Evolutionary conservation across 2,113 vertebrate genomes (phyloP), one percentile per base, ranked within the genome.

Genomic region (Osmerus eperlanus): DNA sequence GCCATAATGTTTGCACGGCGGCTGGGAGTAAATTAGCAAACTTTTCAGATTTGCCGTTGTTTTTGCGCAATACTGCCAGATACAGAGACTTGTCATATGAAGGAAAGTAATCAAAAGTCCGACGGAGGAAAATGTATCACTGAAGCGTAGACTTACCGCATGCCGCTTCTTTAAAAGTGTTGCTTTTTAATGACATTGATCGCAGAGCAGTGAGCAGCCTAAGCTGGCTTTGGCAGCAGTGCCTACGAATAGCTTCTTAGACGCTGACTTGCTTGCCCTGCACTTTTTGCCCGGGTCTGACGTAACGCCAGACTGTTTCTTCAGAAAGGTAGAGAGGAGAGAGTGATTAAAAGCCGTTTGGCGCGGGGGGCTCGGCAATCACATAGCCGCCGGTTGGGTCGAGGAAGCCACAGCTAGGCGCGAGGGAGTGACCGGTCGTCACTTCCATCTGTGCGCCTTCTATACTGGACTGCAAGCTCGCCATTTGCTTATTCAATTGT

Each of bases 201-300:
- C 85, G 86, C 85, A 81, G 81, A 88, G 81, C 84, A 80, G 80
- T 84, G 83, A 79, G 6, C 36, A 41, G 89, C 78, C 84, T 76
- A 75, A 81, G 82, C 84, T 84, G 81, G 81, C 84, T 90, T 91
- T 88, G 89, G 91, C 89, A 90, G 86, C 82, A 84, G 72, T 88
- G 89, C 84, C 87, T 85, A 7, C 36, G 87, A 89, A 90, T 87
- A 87, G 88, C 88, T 91, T 84, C 86, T 87, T 77, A 80, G 86
- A 85, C 77, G 81, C 84, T 77, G 84, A 87, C 84, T 88, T 91
- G 90, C 91, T 89, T 86, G 90, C 84, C 82, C 82, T 89, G 91
- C 90, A 91, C 81, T 89, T 91, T 83, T 72, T 71, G 67, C 59
- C 67, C 19, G 64, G 23, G 65, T 90, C 87, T 93, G 92, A 93